These are phyloP conservation scores for Piprites chloris DNA, from an alignment of 2,113 vertebrate genomes.

Conservation along the genomic window DNA sequence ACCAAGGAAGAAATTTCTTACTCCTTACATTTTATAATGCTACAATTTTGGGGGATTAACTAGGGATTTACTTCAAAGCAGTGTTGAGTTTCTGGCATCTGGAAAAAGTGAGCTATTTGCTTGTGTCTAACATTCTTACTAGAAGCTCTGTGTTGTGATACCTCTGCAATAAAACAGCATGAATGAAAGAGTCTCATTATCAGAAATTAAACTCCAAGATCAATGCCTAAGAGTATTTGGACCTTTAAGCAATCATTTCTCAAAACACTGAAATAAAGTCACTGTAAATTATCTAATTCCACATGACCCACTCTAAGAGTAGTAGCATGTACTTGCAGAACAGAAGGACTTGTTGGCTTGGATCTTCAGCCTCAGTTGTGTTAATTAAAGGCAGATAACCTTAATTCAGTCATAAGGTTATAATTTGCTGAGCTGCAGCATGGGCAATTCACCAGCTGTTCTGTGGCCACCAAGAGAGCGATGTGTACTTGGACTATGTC, in stretches of 20 bases:
- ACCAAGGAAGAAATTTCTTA: not conserved
- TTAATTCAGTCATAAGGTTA: not conserved
- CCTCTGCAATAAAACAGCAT: not conserved
- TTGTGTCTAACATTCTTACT: not conserved
- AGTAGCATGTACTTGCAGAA: not conserved
- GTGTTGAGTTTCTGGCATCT: not conserved
- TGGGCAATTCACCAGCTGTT: not conserved
- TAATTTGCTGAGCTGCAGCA: not conserved
- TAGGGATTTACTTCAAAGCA: constrained; percentile 1
- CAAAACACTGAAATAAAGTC: not conserved
- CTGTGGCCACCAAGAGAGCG: not conserved
- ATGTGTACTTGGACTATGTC: not conserved
- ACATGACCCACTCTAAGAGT: not conserved
- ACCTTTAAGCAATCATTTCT: not conserved
- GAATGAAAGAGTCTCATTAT: not conserved
- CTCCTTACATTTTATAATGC: not conserved
- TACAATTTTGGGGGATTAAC: not conserved
- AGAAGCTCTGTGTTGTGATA: not conserved
- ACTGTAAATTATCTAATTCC: not conserved
- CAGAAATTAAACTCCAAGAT: not conserved
- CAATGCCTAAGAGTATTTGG: not conserved
- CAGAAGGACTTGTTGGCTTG: not conserved
- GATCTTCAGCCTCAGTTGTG: not conserved
- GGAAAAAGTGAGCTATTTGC: not conserved
- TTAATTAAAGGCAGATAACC: not conserved